Base-by-base conservation (phyloP, 2,888 invertebrate genomes). In the Odontocolon sp. region DNA sequence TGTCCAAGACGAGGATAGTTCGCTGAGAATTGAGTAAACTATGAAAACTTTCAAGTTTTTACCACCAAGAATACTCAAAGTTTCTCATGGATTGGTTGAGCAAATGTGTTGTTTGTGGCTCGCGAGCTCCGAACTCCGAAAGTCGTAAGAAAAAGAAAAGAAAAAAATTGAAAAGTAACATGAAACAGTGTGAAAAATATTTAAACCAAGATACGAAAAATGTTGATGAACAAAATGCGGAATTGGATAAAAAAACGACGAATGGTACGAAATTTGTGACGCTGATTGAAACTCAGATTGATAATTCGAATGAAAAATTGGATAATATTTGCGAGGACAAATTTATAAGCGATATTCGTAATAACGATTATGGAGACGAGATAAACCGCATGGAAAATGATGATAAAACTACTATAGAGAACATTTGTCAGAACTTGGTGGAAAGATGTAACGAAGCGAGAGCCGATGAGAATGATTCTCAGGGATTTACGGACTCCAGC, bases 81-180 rank as follows among this genome's bases (percentile, higher is more conserved):
- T 38, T 6, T 23, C 9, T 14, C 5, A 83, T 83, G 83, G 77
- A 77, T 59, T 83, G 83, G 83, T 67, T 83, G 36, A 81, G 78
- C 38, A 79, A 74, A 26, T 83, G 83, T 45, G 79, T n/a, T n/a
- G n/a, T 83, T 2, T 82, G 83, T 18, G 83, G 83, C 42, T 76
- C 78, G n/a, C 74, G 54, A 33, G 38, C 68, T 31, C 16, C 73
- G 1, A 70, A 40, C 23, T 67, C 79, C 31, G 64, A 28, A 3
- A 57, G 56, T 38, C 45, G 38, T 6, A 36, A 31, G 28, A 63
- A 42, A 47, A 68, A 47, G 14, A 77, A 75, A 28, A 77, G 36
- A 21, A 77, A 72, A 36, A 52, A 9, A 18, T 70, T 66, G 5
- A 79, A 61, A 14, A 33, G 16, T 3, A 71, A 50, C 11, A 66